These are phyloP conservation scores for Bostrychus sinensis DNA, from an alignment of 2,113 vertebrate species.

Conservation along the genomic window DNA sequence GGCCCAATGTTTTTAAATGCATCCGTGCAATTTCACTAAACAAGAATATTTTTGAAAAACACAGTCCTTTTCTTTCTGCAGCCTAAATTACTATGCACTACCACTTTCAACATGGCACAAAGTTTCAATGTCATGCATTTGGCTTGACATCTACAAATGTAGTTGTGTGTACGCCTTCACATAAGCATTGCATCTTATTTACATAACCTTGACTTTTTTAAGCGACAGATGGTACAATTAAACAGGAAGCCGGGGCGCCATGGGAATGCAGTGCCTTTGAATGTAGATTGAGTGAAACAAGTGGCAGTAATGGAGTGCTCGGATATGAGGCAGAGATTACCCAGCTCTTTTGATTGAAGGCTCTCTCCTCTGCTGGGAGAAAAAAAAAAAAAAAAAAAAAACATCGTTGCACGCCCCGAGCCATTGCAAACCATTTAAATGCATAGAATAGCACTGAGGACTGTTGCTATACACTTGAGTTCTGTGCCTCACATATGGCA, in stretches of 20 bases:
- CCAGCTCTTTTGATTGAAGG: conserved; percentile 62
- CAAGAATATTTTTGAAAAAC: too few species aligned
- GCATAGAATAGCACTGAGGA: conserved; percentile 51
- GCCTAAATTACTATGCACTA: background rate
- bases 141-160: conserved; percentile 24
- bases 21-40: too few species aligned
- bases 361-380: conserved; percentile 28
- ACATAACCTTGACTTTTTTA: conserved; percentile 71
- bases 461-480: conserved; percentile 18
- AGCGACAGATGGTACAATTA: conserved; percentile 76
- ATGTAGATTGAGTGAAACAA: conserved; percentile 67
- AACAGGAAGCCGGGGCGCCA: conserved; percentile 58
- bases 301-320: conserved; percentile 58
- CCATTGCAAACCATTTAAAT: conserved; percentile 59
- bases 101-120: conserved; percentile 4
- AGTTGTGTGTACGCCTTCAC: conserved; percentile 33
- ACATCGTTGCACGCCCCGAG: conserved; percentile 16
- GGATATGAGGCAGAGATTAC: conserved; percentile 56
- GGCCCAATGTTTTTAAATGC: too few species aligned
- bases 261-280: conserved; percentile 66
- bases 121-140: conserved; percentile 49
- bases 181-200: conserved; percentile 52
- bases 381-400: background rate
- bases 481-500: conserved; percentile 32
- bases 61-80: too few species aligned